These are phyloP conservation scores for Carposina sasakii DNA, from an alignment of 1,140 invertebrate species.

Conservation along the genomic window DNA sequence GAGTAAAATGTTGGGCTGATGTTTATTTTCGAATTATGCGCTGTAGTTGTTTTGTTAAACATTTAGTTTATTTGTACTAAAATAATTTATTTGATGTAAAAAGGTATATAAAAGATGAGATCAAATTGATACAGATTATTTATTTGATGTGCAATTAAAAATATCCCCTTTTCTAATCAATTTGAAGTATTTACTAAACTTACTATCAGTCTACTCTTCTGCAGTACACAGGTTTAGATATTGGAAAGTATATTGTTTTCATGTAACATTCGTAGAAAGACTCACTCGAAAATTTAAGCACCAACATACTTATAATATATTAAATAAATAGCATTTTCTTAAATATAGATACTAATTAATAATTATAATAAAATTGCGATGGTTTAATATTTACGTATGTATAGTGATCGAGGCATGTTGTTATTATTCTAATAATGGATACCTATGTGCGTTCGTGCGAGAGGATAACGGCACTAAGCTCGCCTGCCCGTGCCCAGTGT, in stretches of 20 bases:
- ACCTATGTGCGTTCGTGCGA: too few relatives aligned
- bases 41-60: too few relatives aligned
- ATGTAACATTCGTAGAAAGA: conserved; percentile 40
- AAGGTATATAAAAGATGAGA: too few relatives aligned
- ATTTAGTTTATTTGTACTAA: too few relatives aligned
- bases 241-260: conserved; percentile 46
- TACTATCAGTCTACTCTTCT: conserved; percentile 46
- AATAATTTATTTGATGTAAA: too few relatives aligned
- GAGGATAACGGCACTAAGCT: conserved; percentile 56
- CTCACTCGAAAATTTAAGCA: conserved; percentile 52
- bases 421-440: too few relatives aligned
- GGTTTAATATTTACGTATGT: conserved; percentile 34
- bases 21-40: too few relatives aligned
- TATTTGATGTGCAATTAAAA: too few relatives aligned
- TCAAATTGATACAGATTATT: too few relatives aligned
- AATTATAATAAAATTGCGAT: conserved; percentile 35
- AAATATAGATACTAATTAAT: conserved; percentile 34
- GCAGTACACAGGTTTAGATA: conserved; percentile 50
- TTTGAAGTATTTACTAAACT: conserved; percentile 41
- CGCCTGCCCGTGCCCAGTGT: conserved; percentile 21
- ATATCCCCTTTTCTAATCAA: too few relatives aligned
- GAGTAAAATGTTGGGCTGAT: too few relatives aligned
- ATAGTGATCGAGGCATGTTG: conserved; percentile 32
- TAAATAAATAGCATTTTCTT: conserved; percentile 57
- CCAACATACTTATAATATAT: too few relatives aligned